These are phyloP conservation scores for Aphrophora alni DNA, from an alignment of 2,888 invertebrate genomes.

Conservation along the genomic window DNA sequence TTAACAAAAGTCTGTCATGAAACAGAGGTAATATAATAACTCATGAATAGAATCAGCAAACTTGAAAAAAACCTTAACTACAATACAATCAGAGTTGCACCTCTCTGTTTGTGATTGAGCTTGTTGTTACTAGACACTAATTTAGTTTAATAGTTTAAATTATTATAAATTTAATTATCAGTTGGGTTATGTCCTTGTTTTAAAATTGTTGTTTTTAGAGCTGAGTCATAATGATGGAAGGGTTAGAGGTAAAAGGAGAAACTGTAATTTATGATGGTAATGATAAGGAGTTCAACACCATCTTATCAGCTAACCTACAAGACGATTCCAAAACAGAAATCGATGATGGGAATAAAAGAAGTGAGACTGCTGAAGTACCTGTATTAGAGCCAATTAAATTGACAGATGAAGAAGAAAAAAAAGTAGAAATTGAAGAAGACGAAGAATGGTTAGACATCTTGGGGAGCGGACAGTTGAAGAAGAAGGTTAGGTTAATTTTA, in stretches of 20 bases:
- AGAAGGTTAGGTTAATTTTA: slow-evolving; percentile 57
- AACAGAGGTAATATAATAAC: too few species aligned
- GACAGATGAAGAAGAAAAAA: slow-evolving; percentile 1
- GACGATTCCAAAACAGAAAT: not conserved
- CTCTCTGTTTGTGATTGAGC: too few species aligned
- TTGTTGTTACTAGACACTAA: too few species aligned
- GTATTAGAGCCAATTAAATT: not conserved
- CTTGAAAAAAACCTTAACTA: too few species aligned
- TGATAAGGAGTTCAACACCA: not conserved
- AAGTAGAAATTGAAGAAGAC: slow-evolving; percentile 45
- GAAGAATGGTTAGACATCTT: slow-evolving; percentile 78
- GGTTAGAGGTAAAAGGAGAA: not conserved
- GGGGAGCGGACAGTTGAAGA: slow-evolving; percentile 75
- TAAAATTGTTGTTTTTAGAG: not conserved
- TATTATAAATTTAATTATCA: too few species aligned
- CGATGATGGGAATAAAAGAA: not conserved
- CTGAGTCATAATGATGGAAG: not conserved
- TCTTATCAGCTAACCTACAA: not conserved
- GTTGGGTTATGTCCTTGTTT: not conserved
- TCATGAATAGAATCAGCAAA: too few species aligned
- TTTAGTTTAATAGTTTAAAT: too few species aligned
- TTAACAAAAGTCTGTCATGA: too few species aligned
- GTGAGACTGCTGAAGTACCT: not conserved
- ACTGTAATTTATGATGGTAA: not conserved
- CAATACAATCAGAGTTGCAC: too few species aligned